Conservation (phyloP, 2,113 vertebrate genomes). For the Naja naja region DNA sequence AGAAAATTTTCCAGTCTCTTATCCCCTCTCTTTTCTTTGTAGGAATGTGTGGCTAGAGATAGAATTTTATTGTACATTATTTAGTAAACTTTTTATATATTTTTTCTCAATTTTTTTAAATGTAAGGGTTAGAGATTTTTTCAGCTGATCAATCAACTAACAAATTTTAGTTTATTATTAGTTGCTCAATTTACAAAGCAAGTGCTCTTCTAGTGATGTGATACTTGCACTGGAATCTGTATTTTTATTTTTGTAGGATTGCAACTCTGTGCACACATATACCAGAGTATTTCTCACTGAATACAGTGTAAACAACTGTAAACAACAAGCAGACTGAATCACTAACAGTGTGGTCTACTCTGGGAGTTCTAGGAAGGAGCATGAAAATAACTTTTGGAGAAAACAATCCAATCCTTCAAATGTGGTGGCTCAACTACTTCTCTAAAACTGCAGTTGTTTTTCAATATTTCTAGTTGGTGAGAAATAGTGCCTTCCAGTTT, state of each 20-base stretch:
- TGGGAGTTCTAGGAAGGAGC: background rate
- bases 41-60: background rate
- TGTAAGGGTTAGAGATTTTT: background rate
- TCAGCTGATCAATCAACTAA: background rate
- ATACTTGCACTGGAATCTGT: background rate
- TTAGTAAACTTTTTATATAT: background rate
- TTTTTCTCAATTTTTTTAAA: background rate
- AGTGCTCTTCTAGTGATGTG: background rate
- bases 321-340: background rate
- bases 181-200: background rate
- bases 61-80: background rate
- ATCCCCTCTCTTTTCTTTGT: background rate
- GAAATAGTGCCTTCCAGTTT: slow-evolving; percentile 40
- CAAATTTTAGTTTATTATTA: background rate
- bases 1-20: background rate
- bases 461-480: background rate
- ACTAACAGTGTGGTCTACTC: background rate
- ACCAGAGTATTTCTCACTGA: background rate
- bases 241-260: background rate
- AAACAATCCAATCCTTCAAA: background rate
- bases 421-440: slow-evolving; percentile 3
- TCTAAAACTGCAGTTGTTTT: background rate
- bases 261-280: background rate
- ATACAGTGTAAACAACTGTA: background rate
- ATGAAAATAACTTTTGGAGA: slow-evolving; percentile 9